A percentile compares a stretch with the other conserved stretches of the same genome.
These are phyloP conservation scores for Eulemur rufifrons DNA, from an alignment of 2,113 vertebrate genomes.

Conservation along the genomic window DNA sequence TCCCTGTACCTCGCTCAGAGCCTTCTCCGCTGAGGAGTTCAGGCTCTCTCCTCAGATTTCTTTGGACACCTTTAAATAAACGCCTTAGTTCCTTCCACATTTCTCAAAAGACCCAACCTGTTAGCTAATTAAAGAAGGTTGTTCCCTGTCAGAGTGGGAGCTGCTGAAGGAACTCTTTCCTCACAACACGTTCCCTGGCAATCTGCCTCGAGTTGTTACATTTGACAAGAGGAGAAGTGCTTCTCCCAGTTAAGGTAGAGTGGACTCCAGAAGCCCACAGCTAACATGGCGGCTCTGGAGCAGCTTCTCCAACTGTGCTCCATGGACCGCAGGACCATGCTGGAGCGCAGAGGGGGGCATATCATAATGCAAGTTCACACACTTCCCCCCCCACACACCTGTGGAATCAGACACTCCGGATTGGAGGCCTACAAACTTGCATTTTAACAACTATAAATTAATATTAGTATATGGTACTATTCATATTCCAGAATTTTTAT, in stretches of 20 bases:
- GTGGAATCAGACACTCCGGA: background rate
- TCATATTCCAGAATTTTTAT: background rate
- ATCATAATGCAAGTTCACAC: background rate
- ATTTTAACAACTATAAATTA: background rate
- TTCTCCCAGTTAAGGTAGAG: background rate
- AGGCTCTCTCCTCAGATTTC: background rate
- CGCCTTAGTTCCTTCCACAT: background rate
- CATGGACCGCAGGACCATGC: background rate
- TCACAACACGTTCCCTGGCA: background rate
- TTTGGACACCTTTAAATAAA: background rate
- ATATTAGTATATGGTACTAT: background rate
- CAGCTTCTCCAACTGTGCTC: background rate
- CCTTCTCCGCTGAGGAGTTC: background rate
- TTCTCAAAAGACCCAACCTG: background rate
- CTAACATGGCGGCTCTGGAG: background rate
- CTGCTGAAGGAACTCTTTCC: background rate
- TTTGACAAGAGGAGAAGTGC: background rate
- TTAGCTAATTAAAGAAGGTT: background rate
- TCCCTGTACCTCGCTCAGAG: background rate
- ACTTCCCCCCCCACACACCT: background rate
- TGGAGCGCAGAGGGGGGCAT: fast-evolving
- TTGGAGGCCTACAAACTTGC: background rate
- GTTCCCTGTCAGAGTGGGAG: too few relatives aligned
- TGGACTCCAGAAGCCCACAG: background rate
- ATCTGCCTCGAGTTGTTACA: background rate